phyloP scores from a whole-genome alignment of 2,797 vertebrate genomes.

The Triplophysa bombifrons region DNA sequence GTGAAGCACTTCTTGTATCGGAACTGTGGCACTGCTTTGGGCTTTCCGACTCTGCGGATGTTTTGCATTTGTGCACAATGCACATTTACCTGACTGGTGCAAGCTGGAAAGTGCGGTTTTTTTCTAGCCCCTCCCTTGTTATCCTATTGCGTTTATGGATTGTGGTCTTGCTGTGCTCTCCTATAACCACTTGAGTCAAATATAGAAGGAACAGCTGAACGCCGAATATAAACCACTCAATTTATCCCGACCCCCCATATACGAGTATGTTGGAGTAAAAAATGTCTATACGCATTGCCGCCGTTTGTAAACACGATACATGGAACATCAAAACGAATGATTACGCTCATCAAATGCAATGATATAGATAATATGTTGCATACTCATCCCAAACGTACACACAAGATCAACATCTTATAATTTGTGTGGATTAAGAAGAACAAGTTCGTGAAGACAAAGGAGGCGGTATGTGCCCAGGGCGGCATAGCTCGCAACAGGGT shows the following conservation, averaged over 20 bases:
- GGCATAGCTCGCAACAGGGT: not conserved
- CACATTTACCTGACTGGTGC: not conserved
- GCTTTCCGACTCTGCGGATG: not conserved
- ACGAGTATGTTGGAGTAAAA: too few species aligned
- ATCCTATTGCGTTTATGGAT: not conserved
- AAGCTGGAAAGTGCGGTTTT: not conserved
- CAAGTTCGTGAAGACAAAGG: not conserved
- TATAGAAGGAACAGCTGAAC: conserved; percentile 31
- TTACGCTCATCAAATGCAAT: not conserved
- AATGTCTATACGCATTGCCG: too few species aligned
- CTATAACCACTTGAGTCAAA: not conserved
- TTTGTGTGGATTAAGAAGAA: not conserved
- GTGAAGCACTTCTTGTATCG: rapidly evolving
- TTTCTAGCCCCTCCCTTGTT: not conserved
- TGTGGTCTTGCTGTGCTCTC: not conserved
- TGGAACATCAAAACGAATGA: too few species aligned
- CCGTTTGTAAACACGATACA: not conserved
- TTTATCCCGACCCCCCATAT: not conserved
- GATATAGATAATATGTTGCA: not conserved
- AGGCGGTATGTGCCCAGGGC: conserved; percentile 11
- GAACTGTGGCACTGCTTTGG: too few species aligned
- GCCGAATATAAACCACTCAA: not conserved
- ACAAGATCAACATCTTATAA: not conserved
- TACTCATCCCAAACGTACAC: not conserved
- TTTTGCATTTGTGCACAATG: not conserved